Base-by-base conservation (phyloP, 1,140 invertebrate genomes). In the Neotoxoptera formosana region DNA sequence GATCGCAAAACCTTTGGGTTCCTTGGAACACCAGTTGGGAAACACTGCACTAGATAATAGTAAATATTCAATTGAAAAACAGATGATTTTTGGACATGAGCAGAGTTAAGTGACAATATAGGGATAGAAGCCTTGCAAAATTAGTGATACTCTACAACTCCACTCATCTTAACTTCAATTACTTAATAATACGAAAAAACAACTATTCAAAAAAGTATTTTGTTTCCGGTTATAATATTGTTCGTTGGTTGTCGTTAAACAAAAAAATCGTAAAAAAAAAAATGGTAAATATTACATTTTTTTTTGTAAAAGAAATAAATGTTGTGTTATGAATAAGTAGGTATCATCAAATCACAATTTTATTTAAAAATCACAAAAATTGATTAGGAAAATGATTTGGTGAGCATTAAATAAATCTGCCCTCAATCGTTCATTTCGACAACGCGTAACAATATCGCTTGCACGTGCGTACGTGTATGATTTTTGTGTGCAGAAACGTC, bases 401-500 rank as follows among this genome's bases (percentile, higher is more conserved):
- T 6, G 30, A 34, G 30, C 11, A 9, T n/a, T 17, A 17, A 76
- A 76, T 76, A 53, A 53, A 76, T 17, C 30, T 17, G 14, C 4
- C 60, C 11, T 1, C 60, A n/a, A n/a, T 14, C 60, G 60, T 76
- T 76, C 1, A 14, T 76, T n/a, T 76, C 30, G n/a, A 14, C 30
- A n/a, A n/a, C 60, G n/a, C 30, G 14, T 76, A 76, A 76, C 60
- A 23, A 83, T 41, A 20, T 83, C 7, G 8, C 23, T 21, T 83
- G 21, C 9, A 41, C 8, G 20, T 34, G 2, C 8, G 34, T 36
- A 34, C 53, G n/a, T 51, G 8, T n/a, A 17, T 41, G 84, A 17
- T 95, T 92, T 84, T 94, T 92, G 89, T 56, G 95, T 95, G 95
- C 95, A 95, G 87, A 95, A 95, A 87, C 94, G 95, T 90, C 96